Evolutionary conservation across 2,113 vertebrate genomes (phyloP).

Genomic region (Tragelaphus scriptus): DNA sequence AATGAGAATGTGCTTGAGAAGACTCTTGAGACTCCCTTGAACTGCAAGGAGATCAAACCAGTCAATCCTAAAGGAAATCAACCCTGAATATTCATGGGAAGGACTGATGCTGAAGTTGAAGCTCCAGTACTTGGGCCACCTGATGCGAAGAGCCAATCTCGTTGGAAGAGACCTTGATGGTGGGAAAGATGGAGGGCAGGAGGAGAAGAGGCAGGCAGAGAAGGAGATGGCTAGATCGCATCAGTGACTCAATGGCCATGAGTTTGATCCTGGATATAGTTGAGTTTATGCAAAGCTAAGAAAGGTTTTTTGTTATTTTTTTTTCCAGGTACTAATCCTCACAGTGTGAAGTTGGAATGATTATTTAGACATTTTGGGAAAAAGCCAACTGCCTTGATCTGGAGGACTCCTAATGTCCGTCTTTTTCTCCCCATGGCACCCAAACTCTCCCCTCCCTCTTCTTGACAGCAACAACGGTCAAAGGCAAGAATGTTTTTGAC

Average conservation of each 20-base stretch:
- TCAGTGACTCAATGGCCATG: background rate
- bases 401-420: background rate
- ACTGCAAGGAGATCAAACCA: background rate
- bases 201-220: background rate
- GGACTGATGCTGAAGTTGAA: background rate
- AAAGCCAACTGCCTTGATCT: background rate
- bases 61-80: background rate
- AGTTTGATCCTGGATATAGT: background rate
- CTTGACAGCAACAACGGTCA: background rate
- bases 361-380: background rate
- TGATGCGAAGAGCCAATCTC: background rate
- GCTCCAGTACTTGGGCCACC: background rate
- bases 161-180: background rate
- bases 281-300: background rate
- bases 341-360: background rate
- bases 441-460: background rate
- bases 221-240: background rate
- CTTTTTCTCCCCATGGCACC: background rate
- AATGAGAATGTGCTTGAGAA: background rate
- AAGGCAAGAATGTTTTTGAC: background rate
- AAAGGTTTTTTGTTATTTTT: background rate
- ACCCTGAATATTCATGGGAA: background rate
- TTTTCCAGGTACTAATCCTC: background rate
- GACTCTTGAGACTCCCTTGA: background rate
- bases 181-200: background rate